Base-by-base conservation (phyloP, 2,888 invertebrate genomes). In the Limnephilus lunatus region DNA sequence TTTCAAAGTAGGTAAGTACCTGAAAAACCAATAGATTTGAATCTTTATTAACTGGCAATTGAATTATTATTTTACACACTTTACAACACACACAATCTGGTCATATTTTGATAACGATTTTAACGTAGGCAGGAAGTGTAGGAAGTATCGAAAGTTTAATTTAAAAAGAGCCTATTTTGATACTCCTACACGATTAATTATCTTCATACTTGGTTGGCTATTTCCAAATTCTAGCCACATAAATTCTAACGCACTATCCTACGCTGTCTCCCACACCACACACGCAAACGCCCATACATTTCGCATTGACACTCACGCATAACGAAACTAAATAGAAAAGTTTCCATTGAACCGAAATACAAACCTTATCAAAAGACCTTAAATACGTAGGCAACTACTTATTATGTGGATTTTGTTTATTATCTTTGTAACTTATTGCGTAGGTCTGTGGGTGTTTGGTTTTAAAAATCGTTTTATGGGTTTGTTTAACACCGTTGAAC, bases 201-300 rank as follows among this genome's bases (percentile, higher is more conserved):
- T 53, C 31, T 87, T 87, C 68, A 68, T 53, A 87, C 68, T 87
- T 31, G 87, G 87, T 53, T 68, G 35, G 30, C 68, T 87, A 87
- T 87, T 87, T 87, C 87, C 87, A 87, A 87, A 87, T 87, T 87
- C 53, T 53, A 68, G 32, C 87, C 87, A 19, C 53, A 30, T 30
- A 53, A 31, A 25, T 68, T 9, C 68, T 19, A 15, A 35, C 68
- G 30, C 48, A 53, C 68, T 31, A 35, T n/a, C 68, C 48, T 31
- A 53, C 87, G 31, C 48, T 30, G 4, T 30, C 86, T 32, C 32
- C 85, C 35, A 44, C 85, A 25, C 44, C 44, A 30, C 85, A 35
- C 85, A 86, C 85, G 15, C 87, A 53, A 30, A 87, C 87, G 68
- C 87, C 87, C 87, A 87, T 87, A 32, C 87, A 31, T 30, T 87